Evolutionary conservation across 2,113 vertebrate species (phyloP).

Genomic region (Canis aureus): DNA sequence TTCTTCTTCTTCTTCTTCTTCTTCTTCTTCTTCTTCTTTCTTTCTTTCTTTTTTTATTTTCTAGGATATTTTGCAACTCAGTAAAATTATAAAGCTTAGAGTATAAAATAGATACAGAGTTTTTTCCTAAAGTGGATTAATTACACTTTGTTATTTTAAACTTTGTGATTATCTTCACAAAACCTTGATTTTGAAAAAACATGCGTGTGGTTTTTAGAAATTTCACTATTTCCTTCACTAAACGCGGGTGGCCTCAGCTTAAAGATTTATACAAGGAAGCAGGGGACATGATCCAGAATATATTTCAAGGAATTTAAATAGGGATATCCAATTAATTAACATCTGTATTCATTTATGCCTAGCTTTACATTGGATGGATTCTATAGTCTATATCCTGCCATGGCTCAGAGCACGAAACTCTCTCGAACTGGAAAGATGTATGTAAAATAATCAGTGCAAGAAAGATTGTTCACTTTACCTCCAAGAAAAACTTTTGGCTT

Average conservation of each 20-base stretch:
- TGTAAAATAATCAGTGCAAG: constrained; percentile 58
- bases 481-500: constrained; percentile 37
- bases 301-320: constrained; percentile 73
- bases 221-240: constrained; percentile 64
- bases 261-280: constrained; percentile 61
- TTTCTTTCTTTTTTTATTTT: background rate
- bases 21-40: background rate
- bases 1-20: too few relatives aligned
- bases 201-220: constrained; percentile 42
- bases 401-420: constrained; percentile 36
- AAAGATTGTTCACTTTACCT: constrained; percentile 54
- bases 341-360: constrained; percentile 75
- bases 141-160: constrained; percentile 62
- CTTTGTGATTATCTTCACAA: constrained; percentile 51
- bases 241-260: constrained; percentile 41
- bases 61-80: background rate
- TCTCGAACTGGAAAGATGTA: constrained; percentile 41
- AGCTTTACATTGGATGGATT: constrained; percentile 61
- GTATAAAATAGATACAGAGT: constrained; percentile 10
- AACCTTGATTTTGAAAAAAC: constrained; percentile 70
- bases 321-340: constrained; percentile 74
- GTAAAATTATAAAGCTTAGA: constrained; percentile 27
- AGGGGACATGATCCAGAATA: constrained; percentile 62
- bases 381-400: constrained; percentile 54
- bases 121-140: constrained; percentile 34